Conservation (phyloP, 2,888 invertebrate genomes). For the Pyrrhia umbra region DNA sequence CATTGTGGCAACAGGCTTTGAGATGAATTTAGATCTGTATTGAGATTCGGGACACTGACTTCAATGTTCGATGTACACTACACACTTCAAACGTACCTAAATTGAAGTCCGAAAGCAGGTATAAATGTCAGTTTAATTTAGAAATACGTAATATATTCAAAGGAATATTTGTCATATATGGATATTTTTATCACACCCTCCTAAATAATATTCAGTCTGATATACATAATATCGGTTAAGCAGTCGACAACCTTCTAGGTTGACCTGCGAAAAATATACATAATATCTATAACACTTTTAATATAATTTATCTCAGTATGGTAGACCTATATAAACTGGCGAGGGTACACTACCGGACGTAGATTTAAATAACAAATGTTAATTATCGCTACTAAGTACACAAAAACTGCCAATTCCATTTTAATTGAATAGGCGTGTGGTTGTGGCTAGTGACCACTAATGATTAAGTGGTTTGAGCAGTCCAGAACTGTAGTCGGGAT, state of each 20-base stretch:
- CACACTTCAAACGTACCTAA: background rate
- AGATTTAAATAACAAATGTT: background rate
- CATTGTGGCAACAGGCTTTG: background rate
- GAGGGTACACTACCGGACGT: background rate
- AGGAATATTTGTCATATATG: no score
- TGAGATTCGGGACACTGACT: background rate
- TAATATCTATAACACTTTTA: no score
- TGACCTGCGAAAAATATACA: no score
- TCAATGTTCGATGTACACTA: background rate
- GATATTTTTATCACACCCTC: no score
- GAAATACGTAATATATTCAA: no score
- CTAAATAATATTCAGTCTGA: no score
- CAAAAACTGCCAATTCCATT: slow-evolving; percentile 31
- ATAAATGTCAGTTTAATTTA: background rate
- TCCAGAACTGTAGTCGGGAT: slow-evolving; percentile 15
- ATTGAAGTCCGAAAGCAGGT: slow-evolving; percentile 1
- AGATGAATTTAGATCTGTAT: slow-evolving; percentile 6
- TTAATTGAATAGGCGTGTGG: slow-evolving; percentile 48
- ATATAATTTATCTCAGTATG: no score
- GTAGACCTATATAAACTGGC: background rate
- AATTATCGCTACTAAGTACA: slow-evolving; percentile 5
- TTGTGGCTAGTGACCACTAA: slow-evolving; percentile 40
- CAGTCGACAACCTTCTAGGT: no score
- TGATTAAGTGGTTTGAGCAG: slow-evolving; percentile 33
- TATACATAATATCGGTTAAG: no score